A percentile compares a stretch with the other conserved stretches of the same genome.
Conservation (phyloP, 2,888 invertebrate genomes). For the Diarsia dahlii region DNA sequence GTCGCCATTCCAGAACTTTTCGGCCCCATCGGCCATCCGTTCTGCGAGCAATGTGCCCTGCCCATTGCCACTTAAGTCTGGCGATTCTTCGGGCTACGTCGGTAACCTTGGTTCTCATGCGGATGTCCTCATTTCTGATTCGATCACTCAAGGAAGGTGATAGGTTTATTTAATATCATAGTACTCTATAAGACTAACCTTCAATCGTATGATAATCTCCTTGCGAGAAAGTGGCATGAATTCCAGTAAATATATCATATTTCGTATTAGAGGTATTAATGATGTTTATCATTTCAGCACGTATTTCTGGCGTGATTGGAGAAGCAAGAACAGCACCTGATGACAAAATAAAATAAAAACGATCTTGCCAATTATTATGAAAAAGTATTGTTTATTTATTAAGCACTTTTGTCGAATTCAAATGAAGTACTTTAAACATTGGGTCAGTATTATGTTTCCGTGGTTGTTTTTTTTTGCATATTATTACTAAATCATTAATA, state of each 20-base stretch:
- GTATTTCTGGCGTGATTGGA: constrained; percentile 10
- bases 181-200: constrained; percentile 19
- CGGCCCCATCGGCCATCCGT: no score
- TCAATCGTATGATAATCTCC: constrained; percentile 47
- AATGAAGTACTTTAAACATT: no score
- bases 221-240: constrained; percentile 45
- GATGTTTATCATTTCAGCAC: constrained; percentile 9
- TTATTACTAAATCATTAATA: constrained; percentile 26
- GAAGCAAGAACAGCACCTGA: constrained; percentile 14
- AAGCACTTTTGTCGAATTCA: no score
- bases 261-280: neutral
- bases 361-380: no score
- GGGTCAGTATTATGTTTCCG: neutral
- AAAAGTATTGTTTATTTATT: no score
- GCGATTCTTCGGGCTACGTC: no score
- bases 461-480: neutral
- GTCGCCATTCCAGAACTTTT: no score
- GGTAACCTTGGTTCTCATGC: no score
- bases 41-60: no score
- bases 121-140: no score
- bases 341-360: neutral
- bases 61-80: no score
- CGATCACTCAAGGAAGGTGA: no score
- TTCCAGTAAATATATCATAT: constrained; percentile 45
- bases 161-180: neutral